These are phyloP conservation scores for Sycophila sp. DNA, from an alignment of 1,140 invertebrate species.

Conservation along the genomic window DNA sequence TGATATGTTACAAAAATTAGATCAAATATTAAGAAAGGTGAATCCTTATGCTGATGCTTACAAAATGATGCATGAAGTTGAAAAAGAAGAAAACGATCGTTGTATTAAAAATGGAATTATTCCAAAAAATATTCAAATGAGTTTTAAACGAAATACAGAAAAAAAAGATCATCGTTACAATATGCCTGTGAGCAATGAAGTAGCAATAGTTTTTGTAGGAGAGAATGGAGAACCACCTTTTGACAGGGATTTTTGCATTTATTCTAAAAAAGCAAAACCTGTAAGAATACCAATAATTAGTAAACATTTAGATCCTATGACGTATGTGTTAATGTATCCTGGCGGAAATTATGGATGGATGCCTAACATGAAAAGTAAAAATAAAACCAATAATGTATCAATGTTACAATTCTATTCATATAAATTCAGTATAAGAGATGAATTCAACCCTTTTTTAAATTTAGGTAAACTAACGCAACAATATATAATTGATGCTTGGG, in stretches of 20 bases:
- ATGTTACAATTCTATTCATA: not conserved
- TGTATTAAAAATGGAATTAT: not conserved
- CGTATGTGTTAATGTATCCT: conserved; percentile 24
- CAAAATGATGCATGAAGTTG: conserved; percentile 29
- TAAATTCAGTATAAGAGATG: not conserved
- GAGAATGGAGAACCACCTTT: not conserved
- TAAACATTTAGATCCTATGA: conserved; percentile 27
- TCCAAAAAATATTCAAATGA: not conserved
- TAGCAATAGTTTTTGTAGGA: not conserved
- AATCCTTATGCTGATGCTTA: not conserved
- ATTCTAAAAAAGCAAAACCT: too few species aligned
- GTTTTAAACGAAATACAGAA: not conserved
- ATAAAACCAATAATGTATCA: too few species aligned
- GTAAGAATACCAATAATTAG: conserved; percentile 14
- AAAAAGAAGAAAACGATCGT: not conserved
- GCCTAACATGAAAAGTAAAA: conserved; percentile 20
- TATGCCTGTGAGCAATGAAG: not conserved
- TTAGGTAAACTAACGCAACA: not conserved
- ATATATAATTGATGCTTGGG: too few species aligned
- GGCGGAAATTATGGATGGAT: conserved; percentile 16
- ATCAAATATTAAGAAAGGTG: not conserved
- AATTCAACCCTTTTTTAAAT: not conserved
- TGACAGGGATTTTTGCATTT: conserved; percentile 27
- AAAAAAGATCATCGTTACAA: too few species aligned
- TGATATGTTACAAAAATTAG: not conserved